phyloP scores from a whole-genome alignment of 1,140 invertebrate species.

The Drosophila pruinosa region DNA sequence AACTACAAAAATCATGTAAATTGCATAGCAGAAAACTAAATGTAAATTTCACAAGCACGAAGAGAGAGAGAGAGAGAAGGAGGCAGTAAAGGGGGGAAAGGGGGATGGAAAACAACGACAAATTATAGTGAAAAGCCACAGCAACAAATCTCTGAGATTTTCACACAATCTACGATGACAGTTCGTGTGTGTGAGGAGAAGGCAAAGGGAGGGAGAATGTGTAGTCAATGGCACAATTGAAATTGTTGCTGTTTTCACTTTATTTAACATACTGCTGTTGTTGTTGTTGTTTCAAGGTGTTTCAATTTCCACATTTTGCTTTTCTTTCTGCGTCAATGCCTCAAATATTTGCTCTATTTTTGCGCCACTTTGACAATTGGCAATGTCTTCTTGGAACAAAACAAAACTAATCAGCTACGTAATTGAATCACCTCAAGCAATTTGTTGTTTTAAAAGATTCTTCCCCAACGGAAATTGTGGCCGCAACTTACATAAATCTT shows the following conservation, averaged over 20 bases:
- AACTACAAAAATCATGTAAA: conserved; percentile 54
- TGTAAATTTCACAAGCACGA: conserved; percentile 58
- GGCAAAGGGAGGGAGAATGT: too few relatives aligned
- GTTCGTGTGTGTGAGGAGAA: too few relatives aligned
- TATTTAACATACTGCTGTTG: neutral
- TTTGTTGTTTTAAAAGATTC: conserved; percentile 22
- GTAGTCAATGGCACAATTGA: conserved; percentile 42
- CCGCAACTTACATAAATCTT: conserved; percentile 41
- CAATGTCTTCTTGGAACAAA: conserved; percentile 21
- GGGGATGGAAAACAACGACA: conserved; percentile 24
- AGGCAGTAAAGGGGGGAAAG: neutral
- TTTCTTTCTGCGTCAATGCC: conserved; percentile 63
- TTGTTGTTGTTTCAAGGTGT: conserved; percentile 26
- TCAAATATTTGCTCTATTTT: conserved; percentile 68
- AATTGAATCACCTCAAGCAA: conserved; percentile 50
- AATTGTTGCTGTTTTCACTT: conserved; percentile 8
- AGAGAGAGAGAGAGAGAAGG: neutral
- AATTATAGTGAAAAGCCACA: conserved; percentile 51
- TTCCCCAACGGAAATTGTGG: conserved; percentile 5
- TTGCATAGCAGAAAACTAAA: conserved; percentile 51
- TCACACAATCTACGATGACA: conserved; percentile 67
- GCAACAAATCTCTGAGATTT: conserved; percentile 74
- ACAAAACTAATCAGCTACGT: conserved; percentile 66
- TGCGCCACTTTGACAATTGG: conserved; percentile 42
- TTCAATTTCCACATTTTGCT: conserved; percentile 16